phyloP scores from a whole-genome alignment of 2,888 invertebrate species.

The Melanchra persicariae region DNA sequence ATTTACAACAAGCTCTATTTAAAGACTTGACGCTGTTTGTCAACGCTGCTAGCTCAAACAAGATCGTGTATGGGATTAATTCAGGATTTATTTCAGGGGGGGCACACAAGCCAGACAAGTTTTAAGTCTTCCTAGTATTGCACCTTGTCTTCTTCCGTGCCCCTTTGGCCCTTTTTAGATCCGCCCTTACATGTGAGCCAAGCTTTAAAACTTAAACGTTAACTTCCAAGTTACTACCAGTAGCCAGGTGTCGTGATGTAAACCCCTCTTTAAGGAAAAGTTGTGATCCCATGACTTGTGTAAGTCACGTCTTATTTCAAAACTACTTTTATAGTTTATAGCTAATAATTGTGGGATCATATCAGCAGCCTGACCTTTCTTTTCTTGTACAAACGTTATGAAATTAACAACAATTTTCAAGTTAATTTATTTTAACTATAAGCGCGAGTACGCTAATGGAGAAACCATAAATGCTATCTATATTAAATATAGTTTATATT shows the following conservation, averaged over 20 bases:
- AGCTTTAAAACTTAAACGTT: background rate
- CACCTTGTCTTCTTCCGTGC: background rate
- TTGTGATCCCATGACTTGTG: constrained; percentile 49
- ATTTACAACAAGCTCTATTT: background rate
- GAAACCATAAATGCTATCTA: background rate
- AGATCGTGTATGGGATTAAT: background rate
- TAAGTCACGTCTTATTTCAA: constrained; percentile 57
- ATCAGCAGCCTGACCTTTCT: constrained; percentile 55
- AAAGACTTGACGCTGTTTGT: no score
- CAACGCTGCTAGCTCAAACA: background rate
- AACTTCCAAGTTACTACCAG: background rate
- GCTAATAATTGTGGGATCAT: constrained; percentile 57
- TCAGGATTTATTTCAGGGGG: background rate
- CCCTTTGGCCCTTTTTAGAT: no score
- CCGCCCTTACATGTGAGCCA: no score
- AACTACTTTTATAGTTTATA: constrained; percentile 55
- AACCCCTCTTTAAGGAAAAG: constrained; percentile 44
- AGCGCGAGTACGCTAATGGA: background rate
- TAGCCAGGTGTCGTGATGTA: constrained; percentile 20
- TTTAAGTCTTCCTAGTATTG: background rate
- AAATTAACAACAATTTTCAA: constrained; percentile 47
- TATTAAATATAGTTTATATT: no score
- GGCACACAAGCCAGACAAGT: background rate
- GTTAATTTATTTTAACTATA: constrained; percentile 36
- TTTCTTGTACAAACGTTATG: constrained; percentile 43